Evolutionary conservation across 2,113 vertebrate species (phyloP), one percentile per base, ranked within the genome.

Genomic region (Syngnathus floridae): DNA sequence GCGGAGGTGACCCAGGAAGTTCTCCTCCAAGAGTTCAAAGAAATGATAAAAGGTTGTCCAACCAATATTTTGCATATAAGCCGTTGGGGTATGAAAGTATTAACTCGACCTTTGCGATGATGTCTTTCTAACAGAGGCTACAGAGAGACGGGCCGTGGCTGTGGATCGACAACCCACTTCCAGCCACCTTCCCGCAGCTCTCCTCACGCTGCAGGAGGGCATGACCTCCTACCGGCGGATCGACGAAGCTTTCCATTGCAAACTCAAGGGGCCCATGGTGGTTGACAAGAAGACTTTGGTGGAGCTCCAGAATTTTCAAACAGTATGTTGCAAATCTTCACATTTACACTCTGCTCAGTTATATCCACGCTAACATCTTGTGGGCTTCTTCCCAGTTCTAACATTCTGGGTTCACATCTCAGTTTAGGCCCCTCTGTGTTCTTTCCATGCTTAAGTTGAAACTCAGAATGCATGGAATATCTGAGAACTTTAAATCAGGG

Each of bases 251-350:
- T 99, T 98, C 78, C 94, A 95, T 71, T 98, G 96, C 87, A 91
- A 87, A 67, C 92, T 98, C 65, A 93, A 92, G 63, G 94, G 91
- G 5, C 93, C 91, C 0, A 82, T 94, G 4, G 19, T 88, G 1
- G 93, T 95, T 65, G 95, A 96, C 71, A 93, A 95, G 90, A 95
- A 92, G 84, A 96, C 93, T 0, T 83, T 99, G 89, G 89, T 91
- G 69, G 96, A 98, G 57, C 92, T 98, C 26, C 93, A 93, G 73
- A 95, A 94, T 72, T 98, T 98, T 82, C 96, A 98, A 90, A 92
- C 91, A 14, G 96, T 98, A 88, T 91, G 94, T 78, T 77, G 21
- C 51, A 21, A 54, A 54, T 11, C 21, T 35, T 55, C 12, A 55
- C 22, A 14, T 31, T 13, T 31, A 12, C 12, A 10, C 0, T 31